Base-by-base conservation (phyloP, 2,797 vertebrate species). In the Protosalanx chinensis region DNA sequence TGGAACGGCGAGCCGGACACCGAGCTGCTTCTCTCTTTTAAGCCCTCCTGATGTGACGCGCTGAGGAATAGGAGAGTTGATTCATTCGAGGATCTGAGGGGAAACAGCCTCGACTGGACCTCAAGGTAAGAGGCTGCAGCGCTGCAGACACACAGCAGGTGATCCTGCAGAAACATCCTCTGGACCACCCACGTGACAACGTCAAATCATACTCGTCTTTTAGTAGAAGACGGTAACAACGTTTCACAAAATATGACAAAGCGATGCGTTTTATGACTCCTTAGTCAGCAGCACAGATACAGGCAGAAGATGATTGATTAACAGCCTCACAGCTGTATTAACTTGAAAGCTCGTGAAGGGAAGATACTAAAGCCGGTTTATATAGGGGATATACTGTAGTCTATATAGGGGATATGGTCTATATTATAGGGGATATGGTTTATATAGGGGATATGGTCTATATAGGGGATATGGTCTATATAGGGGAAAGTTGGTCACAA, bases 11-110 rank as follows among this genome's bases (percentile, higher is more conserved):
- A 67, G 61, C 77, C 77, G 74, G 79, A 59, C 80, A 41, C 37
- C 76, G 84, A 66, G 37, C 74, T 56, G 70, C 68, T 71, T 79
- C 81, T 59, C 79, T 71, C 79, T 64, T 85, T 74, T 67, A 18
- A 4, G 16, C 18, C 80, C 51, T 68, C 63, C 82, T 71, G 74
- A 81, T 81, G 83, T 76, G 77, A 74, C 68, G 81, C 64, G 84
- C 87, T 84, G 88, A 88, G 90, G 91, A 93, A 90, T 93, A 92
- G 81, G 76, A 56, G 68, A 29, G 72, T 49, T 65, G 56, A 63
- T 23, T 69, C 30, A 29, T 78, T 67, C 65, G 62, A 80, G 27
- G 76, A 77, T 71, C 62, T 74, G 64, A 58, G 65, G 7, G 30
- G 72, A 60, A 56, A 49, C 15, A 30, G 13, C 2, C 23, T 27